Conservation (phyloP, 2,888 invertebrate species). For the Lithodes maja region DNA sequence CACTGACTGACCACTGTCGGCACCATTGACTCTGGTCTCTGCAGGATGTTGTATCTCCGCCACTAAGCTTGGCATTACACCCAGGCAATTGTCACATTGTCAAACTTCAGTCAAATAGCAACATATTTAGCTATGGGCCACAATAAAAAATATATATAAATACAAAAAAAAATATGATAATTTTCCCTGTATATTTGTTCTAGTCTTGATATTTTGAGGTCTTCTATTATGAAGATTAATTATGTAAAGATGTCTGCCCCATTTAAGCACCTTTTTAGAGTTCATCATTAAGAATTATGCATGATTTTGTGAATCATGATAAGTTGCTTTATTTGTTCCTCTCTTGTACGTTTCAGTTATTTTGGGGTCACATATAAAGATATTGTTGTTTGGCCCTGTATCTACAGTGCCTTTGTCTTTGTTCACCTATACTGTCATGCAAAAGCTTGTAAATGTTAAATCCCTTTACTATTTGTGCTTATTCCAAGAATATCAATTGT, state of each 20-base stretch:
- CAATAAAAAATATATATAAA: slow-evolving; percentile 9
- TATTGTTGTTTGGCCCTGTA: slow-evolving; percentile 62
- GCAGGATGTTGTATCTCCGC: slow-evolving; percentile 10
- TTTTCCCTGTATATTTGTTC: slow-evolving; percentile 59
- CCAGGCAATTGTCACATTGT: slow-evolving; percentile 29
- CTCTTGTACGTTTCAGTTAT: slow-evolving; percentile 36
- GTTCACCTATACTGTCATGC: slow-evolving; percentile 42
- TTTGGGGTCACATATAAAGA: slow-evolving; percentile 52
- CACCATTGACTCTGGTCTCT: background rate
- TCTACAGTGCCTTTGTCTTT: slow-evolving; percentile 60
- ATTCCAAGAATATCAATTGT: slow-evolving; percentile 24
- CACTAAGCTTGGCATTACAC: slow-evolving; percentile 11
- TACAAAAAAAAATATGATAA: background rate
- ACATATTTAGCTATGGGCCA: slow-evolving; percentile 44
- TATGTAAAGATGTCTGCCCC: slow-evolving; percentile 29
- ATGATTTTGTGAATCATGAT: slow-evolving; percentile 44
- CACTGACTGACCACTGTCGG: background rate
- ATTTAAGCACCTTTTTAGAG: slow-evolving; percentile 8
- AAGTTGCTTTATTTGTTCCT: slow-evolving; percentile 46
- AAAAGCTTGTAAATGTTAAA: slow-evolving; percentile 58
- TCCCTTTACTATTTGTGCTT: slow-evolving; percentile 39
- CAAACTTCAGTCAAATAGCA: background rate
- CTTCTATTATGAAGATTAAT: slow-evolving; percentile 25
- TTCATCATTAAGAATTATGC: slow-evolving; percentile 50
- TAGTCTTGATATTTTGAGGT: slow-evolving; percentile 49